Percentiles rank a stretch among this genome's conserved stretches.
phyloP scores from a whole-genome alignment of 2,888 invertebrate genomes.

The Parnassius glacialis region DNA sequence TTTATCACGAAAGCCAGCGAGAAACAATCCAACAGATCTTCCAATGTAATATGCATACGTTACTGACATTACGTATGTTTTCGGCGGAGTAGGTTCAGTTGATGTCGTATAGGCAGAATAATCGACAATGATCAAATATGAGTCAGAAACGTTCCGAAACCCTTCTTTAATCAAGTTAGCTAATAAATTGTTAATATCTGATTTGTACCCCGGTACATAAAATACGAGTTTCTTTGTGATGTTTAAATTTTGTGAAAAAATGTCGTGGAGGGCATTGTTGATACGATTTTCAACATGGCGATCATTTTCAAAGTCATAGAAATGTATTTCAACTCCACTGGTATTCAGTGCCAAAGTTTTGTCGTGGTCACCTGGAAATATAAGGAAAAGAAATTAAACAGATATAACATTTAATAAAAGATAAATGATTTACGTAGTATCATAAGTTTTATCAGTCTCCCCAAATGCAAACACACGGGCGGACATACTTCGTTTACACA shows the following conservation, averaged over 20 bases:
- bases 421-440: no score
- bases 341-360: conserved; percentile 3
- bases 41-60: conserved; percentile 60
- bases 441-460: no score
- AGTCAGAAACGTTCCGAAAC: conserved; percentile 56
- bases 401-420: no score
- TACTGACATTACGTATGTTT: conserved; percentile 64
- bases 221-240: conserved; percentile 54
- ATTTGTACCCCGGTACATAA: conserved; percentile 70
- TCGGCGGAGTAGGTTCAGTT: conserved; percentile 48
- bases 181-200: conserved; percentile 58
- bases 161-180: conserved; percentile 59
- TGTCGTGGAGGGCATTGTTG: conserved; percentile 22
- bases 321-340: not conserved
- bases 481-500: no score
- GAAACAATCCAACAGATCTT: conserved; percentile 50
- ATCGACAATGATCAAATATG: conserved; percentile 64
- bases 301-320: conserved; percentile 1
- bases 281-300: not conserved
- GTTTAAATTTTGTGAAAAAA: conserved; percentile 55
- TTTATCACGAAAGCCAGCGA: conserved; percentile 47
- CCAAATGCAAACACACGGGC: no score
- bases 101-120: conserved; percentile 64
- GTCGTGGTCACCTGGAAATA: conserved; percentile 6
- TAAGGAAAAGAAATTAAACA: not conserved